These are phyloP conservation scores for Limnephilus auricula DNA, from an alignment of 2,888 invertebrate genomes.

Conservation along the genomic window DNA sequence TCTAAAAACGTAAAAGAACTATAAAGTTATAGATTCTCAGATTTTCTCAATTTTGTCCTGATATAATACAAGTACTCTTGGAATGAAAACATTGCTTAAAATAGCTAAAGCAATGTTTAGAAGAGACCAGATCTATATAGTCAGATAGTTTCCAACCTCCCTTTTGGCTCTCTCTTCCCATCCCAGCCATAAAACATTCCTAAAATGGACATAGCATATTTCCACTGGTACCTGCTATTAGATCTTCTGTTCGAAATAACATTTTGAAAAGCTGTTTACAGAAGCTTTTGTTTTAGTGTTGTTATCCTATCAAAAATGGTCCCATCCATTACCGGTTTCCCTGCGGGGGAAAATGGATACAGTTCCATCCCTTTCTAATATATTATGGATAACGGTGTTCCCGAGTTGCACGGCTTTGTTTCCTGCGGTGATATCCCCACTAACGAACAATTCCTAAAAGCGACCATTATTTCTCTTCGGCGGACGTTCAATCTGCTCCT, in stretches of 20 bases:
- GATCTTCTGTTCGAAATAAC: neutral
- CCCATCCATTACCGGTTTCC: neutral
- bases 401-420: neutral
- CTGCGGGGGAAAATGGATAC: neutral
- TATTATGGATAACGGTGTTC: neutral
- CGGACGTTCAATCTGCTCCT: neutral
- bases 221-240: neutral
- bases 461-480: neutral
- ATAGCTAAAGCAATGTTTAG: too few relatives aligned
- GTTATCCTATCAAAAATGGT: neutral
- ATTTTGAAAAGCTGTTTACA: neutral
- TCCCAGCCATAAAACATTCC: neutral
- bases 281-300: neutral
- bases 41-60: too few relatives aligned
- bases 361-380: neutral
- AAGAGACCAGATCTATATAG: neutral
- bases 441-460: constrained; percentile 2
- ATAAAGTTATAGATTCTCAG: too few relatives aligned
- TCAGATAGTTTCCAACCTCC: neutral
- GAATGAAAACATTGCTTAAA: too few relatives aligned
- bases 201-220: neutral
- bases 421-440: neutral
- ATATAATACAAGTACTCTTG: too few relatives aligned
- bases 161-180: too few relatives aligned
- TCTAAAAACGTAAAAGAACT: too few relatives aligned